Conservation (phyloP, 2,888 invertebrate genomes). For the Ganaspis brasiliensis region DNA sequence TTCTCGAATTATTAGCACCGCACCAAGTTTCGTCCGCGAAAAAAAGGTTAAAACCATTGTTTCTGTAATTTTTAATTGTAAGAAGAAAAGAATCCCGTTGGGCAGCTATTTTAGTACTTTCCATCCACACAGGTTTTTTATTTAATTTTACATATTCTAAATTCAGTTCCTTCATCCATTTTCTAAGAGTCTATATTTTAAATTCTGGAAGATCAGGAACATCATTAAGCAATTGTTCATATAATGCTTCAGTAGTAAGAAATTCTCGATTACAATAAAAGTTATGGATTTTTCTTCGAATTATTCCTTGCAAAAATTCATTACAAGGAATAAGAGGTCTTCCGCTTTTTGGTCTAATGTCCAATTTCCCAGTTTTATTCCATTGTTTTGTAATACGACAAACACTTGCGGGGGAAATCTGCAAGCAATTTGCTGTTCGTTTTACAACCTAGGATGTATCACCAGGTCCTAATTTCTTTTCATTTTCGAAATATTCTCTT, state of each 20-base stretch:
- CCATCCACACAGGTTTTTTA: constrained; percentile 9
- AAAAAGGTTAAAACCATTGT: neutral
- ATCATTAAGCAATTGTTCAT: neutral
- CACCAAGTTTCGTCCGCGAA: constrained; percentile 14
- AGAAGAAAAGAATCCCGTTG: neutral
- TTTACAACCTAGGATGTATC: neutral
- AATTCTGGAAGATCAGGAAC: neutral
- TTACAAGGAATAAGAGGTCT: neutral
- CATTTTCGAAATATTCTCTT: constrained; percentile 2
- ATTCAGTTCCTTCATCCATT: neutral
- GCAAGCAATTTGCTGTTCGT: constrained; percentile 1
- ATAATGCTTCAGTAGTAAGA: neutral
- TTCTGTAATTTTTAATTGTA: neutral
- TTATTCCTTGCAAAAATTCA: neutral
- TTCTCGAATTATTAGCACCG: neutral
- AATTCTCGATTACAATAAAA: neutral
- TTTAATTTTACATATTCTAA: neutral
- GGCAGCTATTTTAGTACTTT: neutral
- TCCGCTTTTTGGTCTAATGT: neutral
- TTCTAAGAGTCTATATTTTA: neutral
- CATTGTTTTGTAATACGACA: neutral
- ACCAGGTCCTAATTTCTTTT: neutral
- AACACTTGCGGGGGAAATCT: neutral
- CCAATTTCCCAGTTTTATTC: neutral
- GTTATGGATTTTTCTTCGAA: constrained; percentile 3